Conservation (phyloP, 2,888 invertebrate species). For the Arctia plantaginis region DNA sequence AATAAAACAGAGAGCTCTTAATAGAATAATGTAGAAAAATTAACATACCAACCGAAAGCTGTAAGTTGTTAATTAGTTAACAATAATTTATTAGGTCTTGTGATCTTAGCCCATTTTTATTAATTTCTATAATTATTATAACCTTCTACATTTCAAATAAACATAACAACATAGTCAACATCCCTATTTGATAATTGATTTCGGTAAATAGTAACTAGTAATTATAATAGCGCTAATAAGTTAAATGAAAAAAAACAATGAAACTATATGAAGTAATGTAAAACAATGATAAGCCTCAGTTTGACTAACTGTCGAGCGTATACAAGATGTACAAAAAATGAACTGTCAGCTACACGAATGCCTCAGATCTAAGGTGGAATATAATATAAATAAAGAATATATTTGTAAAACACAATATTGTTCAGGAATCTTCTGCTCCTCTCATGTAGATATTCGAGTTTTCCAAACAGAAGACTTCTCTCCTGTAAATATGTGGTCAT, state of each 20-base stretch:
- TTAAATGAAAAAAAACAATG: constrained; percentile 13
- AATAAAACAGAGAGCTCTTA: not conserved
- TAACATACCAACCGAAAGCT: not conserved
- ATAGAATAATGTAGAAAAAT: not conserved
- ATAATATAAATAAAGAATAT: constrained; percentile 64
- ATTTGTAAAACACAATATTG: constrained; percentile 54
- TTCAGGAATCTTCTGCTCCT: constrained; percentile 56
- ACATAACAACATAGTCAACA: not conserved
- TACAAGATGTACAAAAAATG: constrained; percentile 31
- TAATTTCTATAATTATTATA: no score
- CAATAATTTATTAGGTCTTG: no score
- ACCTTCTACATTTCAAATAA: no score
- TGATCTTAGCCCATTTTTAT: no score
- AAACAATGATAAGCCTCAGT: constrained; percentile 53
- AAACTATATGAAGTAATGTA: constrained; percentile 46
- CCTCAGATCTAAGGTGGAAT: constrained; percentile 76
- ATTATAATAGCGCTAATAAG: constrained; percentile 24
- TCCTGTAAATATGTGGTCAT: constrained; percentile 65
- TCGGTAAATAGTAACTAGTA: constrained; percentile 24
- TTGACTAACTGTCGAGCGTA: constrained; percentile 19
- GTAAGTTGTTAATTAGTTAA: not conserved
- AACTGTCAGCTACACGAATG: constrained; percentile 68
- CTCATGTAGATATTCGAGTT: constrained; percentile 85
- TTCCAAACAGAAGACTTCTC: constrained; percentile 83
- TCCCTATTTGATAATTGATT: not conserved